Conservation (phyloP, 2,113 vertebrate species). For the Melanerpes formicivorus region DNA sequence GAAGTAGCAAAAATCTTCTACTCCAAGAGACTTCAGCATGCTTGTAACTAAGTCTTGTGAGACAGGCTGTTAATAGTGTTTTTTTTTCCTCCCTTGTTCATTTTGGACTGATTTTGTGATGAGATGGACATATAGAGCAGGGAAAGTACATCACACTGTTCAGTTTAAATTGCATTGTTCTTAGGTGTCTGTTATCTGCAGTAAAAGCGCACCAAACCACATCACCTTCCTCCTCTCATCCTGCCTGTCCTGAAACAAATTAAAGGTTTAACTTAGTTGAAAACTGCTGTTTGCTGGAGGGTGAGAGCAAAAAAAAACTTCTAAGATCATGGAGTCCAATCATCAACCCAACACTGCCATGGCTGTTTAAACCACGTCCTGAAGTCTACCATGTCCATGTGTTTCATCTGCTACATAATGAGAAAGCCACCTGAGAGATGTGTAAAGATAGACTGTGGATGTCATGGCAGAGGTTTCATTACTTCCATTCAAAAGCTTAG, state of each 20-base stretch:
- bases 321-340: no score
- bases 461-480: background rate
- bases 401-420: rapidly evolving
- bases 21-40: background rate
- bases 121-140: background rate
- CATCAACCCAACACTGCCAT: no score
- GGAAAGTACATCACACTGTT: rapidly evolving
- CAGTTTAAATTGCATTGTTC: background rate
- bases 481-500: background rate
- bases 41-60: background rate
- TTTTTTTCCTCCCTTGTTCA: background rate
- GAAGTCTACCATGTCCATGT: no score
- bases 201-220: background rate
- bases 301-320: background rate
- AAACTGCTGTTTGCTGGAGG: background rate
- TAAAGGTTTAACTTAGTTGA: background rate
- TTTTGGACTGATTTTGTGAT: background rate
- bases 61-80: background rate
- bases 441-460: background rate
- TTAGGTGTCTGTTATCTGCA: rapidly evolving
- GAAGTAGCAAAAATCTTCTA: background rate
- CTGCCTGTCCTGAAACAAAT: background rate
- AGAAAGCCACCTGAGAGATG: background rate
- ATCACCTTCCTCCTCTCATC: background rate
- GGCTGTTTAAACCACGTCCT: no score